Evolutionary conservation across 2,797 vertebrate genomes (phyloP).

Genomic region (Halcyon badia): DNA sequence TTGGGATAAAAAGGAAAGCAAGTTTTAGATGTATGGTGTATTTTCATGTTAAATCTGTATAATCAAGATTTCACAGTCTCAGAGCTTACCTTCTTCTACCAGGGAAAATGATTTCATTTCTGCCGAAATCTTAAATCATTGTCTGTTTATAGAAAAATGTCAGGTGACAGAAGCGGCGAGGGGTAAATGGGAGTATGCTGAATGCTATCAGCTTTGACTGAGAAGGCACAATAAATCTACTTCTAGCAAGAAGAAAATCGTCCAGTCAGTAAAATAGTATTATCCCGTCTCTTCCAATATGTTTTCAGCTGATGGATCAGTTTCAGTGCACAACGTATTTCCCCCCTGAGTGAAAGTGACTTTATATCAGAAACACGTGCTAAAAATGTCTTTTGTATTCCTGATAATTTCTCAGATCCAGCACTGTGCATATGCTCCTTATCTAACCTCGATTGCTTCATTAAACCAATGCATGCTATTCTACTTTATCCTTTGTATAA

Average conservation of each 20-base stretch:
- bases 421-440: constrained; percentile 9
- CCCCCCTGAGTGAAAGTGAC: constrained; percentile 20
- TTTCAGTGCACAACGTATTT: constrained; percentile 2
- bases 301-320: constrained; percentile 13
- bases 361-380: constrained; percentile 48
- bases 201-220: constrained; percentile 24
- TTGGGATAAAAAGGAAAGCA: not conserved
- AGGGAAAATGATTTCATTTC: not conserved
- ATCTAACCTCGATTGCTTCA: constrained; percentile 36
- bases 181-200: not conserved
- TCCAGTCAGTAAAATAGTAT: constrained; percentile 14
- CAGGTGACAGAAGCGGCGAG: constrained; percentile 1
- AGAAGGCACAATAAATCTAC: not conserved
- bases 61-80: not conserved
- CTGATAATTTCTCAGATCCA: constrained; percentile 43
- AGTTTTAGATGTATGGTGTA: not conserved
- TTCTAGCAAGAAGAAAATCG: constrained; percentile 23
- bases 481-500: not conserved
- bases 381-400: constrained; percentile 41
- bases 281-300: constrained; percentile 65
- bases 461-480: not conserved
- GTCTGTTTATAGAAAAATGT: constrained; percentile 18
- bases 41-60: not conserved
- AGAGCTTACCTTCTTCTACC: not conserved
- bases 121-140: constrained; percentile 40